A percentile compares a stretch with the other conserved stretches of the same genome.
These are phyloP conservation scores for Prionace glauca DNA, from an alignment of 2,797 vertebrate species.

Conservation along the genomic window DNA sequence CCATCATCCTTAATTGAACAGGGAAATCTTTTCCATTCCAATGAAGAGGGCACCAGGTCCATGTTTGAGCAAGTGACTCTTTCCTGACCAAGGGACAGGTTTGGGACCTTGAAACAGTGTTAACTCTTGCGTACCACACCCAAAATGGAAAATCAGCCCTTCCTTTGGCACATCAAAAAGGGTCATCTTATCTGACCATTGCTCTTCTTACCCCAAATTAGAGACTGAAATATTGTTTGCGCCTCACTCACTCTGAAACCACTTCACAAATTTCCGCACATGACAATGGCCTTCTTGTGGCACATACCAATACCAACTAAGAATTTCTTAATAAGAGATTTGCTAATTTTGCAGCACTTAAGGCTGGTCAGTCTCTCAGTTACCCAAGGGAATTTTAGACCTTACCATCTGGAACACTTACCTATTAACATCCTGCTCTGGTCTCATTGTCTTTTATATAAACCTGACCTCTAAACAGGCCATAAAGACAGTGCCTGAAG, in stretches of 20 bases:
- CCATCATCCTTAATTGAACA: background rate
- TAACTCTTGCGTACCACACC: background rate
- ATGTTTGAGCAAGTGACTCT: background rate
- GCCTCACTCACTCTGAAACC: background rate
- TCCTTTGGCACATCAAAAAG: background rate
- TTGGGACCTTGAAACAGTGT: background rate
- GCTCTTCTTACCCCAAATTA: background rate
- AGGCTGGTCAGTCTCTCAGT: background rate
- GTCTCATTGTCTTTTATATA: background rate
- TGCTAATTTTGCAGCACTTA: background rate
- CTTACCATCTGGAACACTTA: background rate
- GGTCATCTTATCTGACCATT: background rate
- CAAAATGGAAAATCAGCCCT: background rate
- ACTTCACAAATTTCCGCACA: background rate
- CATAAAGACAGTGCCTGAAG: background rate
- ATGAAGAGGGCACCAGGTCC: background rate
- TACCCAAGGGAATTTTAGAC: background rate
- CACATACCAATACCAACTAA: background rate
- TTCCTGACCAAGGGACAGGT: no score
- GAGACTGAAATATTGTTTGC: background rate
- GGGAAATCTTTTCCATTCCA: background rate
- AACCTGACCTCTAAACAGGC: background rate
- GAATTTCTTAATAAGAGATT: background rate
- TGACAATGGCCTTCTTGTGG: background rate
- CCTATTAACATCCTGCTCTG: background rate